Conservation (phyloP, 2,888 invertebrate species). For the Eupithecia subumbrata region DNA sequence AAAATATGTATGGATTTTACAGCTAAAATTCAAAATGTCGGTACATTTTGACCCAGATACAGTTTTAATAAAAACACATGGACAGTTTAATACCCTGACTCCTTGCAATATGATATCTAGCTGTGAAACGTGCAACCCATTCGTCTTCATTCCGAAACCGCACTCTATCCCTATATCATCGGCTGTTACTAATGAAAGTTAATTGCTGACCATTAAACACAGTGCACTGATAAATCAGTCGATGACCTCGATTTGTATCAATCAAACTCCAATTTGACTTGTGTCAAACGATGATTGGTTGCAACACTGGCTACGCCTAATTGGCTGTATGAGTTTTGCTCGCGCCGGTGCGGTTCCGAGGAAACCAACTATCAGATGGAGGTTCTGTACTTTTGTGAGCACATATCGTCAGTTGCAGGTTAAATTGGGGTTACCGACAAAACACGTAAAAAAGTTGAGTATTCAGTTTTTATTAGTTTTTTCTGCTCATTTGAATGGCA, state of each 20-base stretch:
- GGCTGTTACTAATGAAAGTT: conserved; percentile 57
- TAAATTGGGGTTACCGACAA: too few relatives aligned
- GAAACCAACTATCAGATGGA: conserved; percentile 16
- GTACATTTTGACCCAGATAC: background rate
- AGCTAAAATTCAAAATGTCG: too few relatives aligned
- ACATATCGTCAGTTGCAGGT: background rate
- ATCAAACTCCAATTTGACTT: conserved; percentile 80
- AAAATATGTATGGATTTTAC: background rate
- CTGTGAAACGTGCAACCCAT: conserved; percentile 10
- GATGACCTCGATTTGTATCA: conserved; percentile 79
- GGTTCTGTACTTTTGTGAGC: background rate
- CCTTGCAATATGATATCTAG: conserved; percentile 5
- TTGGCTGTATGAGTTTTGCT: conserved; percentile 79
- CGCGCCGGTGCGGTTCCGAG: conserved; percentile 56
- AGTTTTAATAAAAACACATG: background rate
- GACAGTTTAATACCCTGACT: conserved; percentile 8
- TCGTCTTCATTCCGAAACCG: conserved; percentile 27
- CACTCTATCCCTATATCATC: conserved; percentile 35
- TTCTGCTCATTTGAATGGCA: too few relatives aligned
- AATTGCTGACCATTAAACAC: conserved; percentile 60
- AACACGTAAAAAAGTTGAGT: too few relatives aligned
- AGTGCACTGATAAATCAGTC: conserved; percentile 74
- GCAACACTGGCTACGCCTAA: conserved; percentile 76
- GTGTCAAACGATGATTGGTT: conserved; percentile 82
- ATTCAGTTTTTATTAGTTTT: too few relatives aligned